These are phyloP conservation scores for Orius insidiosus DNA, from an alignment of 1,140 invertebrate species.

Conservation along the genomic window DNA sequence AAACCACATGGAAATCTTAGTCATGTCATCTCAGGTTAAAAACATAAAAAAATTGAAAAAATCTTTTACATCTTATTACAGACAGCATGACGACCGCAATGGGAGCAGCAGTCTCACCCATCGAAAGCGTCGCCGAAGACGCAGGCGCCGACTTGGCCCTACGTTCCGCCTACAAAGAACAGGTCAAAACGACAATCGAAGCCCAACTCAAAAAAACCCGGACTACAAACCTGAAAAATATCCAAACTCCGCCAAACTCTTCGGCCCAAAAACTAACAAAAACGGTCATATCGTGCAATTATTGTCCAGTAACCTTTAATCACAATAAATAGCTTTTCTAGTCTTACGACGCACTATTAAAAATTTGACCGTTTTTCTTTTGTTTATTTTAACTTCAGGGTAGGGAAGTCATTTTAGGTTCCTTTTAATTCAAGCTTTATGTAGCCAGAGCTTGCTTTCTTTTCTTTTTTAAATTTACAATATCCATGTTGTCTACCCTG, in stretches of 20 bases:
- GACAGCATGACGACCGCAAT: conserved; percentile 20
- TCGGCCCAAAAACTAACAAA: conserved; percentile 12
- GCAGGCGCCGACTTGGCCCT: conserved; percentile 17
- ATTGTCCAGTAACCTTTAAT: no score
- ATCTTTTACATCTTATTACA: conserved; percentile 10
- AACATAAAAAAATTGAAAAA: no score
- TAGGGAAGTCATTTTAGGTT: no score
- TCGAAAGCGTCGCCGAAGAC: conserved; percentile 14
- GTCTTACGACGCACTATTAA: no score
- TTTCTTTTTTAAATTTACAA: no score
- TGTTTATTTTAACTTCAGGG: no score
- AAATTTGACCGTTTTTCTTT: no score
- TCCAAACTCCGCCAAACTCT: conserved; percentile 22
- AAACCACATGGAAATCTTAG: conserved; percentile 20
- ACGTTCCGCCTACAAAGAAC: conserved; percentile 18
- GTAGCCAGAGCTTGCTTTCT: no score
- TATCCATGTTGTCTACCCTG: no score
- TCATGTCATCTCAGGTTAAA: conserved; percentile 22
- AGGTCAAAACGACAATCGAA: conserved; percentile 14
- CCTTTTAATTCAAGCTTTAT: no score
- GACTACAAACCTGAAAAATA: conserved; percentile 21
- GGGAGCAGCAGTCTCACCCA: conserved; percentile 16
- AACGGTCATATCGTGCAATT: no score
- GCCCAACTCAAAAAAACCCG: conserved; percentile 18
- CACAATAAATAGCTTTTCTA: no score